Evolutionary conservation across 2,888 invertebrate species (phyloP), one percentile per base, ranked within the genome.

Genomic region (Agrochola litura): DNA sequence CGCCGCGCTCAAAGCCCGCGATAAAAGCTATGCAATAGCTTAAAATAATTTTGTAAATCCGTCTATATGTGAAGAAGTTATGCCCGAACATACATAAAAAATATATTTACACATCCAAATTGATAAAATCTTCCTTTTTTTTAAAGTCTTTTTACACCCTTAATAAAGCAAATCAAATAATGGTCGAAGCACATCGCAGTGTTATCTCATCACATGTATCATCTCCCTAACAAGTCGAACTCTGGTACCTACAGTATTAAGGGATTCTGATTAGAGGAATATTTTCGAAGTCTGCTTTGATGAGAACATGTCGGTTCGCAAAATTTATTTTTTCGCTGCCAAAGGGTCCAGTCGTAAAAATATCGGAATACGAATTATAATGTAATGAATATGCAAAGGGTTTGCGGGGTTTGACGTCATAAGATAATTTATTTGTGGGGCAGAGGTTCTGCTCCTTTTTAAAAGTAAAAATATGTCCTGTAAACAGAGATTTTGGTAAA

Each of bases 251-350:
- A 83, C 83, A 75, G 69, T 88, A 90, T 87, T 92, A 93, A 92
- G 89, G 85, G 89, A 90, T 92, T 91, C 90, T 91, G 93, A 94
- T 94, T 95, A 93, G 92, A 90, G 87, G 90, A 92, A 90, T 89
- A 92, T 93, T 93, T 92, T 88, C 73, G 81, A 85, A 82, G 76
- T 84, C 83, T 74, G 49, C 87, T 89, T 87, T 90, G 91, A 91
- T 90, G 91, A 85, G 90, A 89, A 89, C 89, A 90, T 86, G 89
- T 87, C 87, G 85, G 84, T 79, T 85, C 80, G 65, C 22, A n/a
- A 65, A 63, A 25, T 60, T 52, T 46, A 37, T 83, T 85, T 85
- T 85, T 81, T 87, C 79, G 81, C 69, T 67, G 56, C 80, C 78
- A 81, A 87, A 89, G 85, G 66, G 81, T 83, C 74, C 79, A 78